Percentiles rank a stretch among this genome's conserved stretches.
phyloP scores from a whole-genome alignment of 2,113 vertebrate species.

The Mesembrinibis cayennensis region DNA sequence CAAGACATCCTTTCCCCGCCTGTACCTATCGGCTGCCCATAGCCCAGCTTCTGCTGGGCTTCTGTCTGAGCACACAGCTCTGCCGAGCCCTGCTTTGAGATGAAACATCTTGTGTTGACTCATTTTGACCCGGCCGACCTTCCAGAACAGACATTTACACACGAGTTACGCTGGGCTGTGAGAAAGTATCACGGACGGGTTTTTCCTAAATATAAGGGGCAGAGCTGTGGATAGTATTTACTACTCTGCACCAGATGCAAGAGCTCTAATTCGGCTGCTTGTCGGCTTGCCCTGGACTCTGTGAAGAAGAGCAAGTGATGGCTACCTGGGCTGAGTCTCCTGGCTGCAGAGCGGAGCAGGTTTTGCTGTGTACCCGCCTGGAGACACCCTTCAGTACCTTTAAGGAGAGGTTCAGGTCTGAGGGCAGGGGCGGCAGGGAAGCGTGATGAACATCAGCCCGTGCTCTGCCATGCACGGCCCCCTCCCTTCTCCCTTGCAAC shows the following conservation, averaged over 20 bases:
- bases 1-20: not conserved
- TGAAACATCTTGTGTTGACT: not conserved
- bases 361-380: not conserved
- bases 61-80: not conserved
- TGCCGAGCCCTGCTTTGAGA: not conserved
- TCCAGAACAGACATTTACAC: not conserved
- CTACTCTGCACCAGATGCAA: not conserved
- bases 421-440: not conserved
- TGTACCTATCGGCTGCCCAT: rapidly evolving
- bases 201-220: not conserved
- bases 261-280: not conserved
- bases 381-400: not conserved
- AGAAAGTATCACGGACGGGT: not conserved
- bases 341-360: not conserved
- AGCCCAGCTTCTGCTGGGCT: not conserved
- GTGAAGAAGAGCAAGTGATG: not conserved
- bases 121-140: not conserved
- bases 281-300: not conserved
- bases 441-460: not conserved
- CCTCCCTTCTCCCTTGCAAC: not conserved
- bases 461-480: not conserved
- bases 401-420: not conserved
- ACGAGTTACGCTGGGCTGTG: not conserved
- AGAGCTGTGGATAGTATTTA: not conserved
- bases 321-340: not conserved